A percentile compares a stretch with the other conserved stretches of the same genome.
These are phyloP conservation scores for Montipora sp. DNA, from an alignment of 64 coral and sea anemone species.

Conservation along the genomic window DNA sequence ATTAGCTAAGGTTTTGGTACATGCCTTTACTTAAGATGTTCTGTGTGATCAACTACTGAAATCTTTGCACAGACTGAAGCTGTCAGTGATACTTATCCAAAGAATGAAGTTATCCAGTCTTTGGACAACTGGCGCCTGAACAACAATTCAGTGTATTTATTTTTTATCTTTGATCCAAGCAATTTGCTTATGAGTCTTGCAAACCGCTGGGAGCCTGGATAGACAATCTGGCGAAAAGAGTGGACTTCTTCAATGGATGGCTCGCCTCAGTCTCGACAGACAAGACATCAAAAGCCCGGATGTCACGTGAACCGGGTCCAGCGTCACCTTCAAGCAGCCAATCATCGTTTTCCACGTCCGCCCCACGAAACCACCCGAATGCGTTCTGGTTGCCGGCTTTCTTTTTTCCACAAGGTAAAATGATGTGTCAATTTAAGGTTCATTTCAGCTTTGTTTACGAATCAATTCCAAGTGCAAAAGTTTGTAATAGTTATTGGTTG, in stretches of 20 bases:
- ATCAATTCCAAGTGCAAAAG: too few species aligned
- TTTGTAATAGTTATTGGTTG: too few species aligned
- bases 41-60: too few species aligned
- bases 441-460: too few species aligned
- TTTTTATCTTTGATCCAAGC: conserved; percentile 22
- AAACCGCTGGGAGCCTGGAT: conserved; percentile 93
- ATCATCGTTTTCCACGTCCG: conserved; percentile 36
- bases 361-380: conserved; percentile 60
- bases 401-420: conserved; percentile 92
- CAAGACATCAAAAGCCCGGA: conserved; percentile 18
- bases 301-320: conserved; percentile 26
- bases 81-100: too few species aligned
- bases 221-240: conserved; percentile 82
- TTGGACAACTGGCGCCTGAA: too few species aligned
- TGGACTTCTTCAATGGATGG: conserved; percentile 93
- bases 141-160: too few species aligned
- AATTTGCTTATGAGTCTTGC: conserved; percentile 80
- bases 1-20: too few species aligned
- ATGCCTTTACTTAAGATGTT: too few species aligned
- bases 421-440: too few species aligned
- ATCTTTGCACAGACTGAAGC: too few species aligned
- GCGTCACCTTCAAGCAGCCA: conserved; percentile 44
- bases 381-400: conserved; percentile 97
- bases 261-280: conserved; percentile 35
- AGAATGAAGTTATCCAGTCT: too few species aligned